Evolutionary conservation across 2,797 vertebrate genomes (phyloP).

Genomic region (Hoplostethus mediterraneus): DNA sequence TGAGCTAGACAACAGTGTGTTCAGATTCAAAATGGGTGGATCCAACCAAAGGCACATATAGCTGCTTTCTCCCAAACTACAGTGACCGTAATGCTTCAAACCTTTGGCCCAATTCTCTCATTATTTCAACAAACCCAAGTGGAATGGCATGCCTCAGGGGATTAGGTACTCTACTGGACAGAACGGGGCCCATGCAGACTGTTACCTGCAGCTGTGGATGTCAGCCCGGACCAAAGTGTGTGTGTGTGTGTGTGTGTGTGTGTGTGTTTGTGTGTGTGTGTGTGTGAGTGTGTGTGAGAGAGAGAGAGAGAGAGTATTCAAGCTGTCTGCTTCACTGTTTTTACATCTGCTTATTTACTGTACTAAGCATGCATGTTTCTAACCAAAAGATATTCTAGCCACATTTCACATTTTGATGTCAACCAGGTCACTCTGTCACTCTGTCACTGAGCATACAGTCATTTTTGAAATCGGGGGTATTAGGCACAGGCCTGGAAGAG

Average conservation of each 20-base stretch:
- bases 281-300: not conserved
- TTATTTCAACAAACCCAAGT: conserved; percentile 55
- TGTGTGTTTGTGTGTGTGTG: not conserved
- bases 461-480: conserved; percentile 50
- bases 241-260: not conserved
- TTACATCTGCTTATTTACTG: not conserved
- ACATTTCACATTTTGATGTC: not conserved
- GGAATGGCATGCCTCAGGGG: conserved; percentile 72
- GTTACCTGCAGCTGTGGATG: not conserved
- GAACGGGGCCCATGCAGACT: conserved; percentile 16
- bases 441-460: conserved; percentile 33
- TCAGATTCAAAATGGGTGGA: not conserved
- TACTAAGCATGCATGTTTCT: not conserved
- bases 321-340: not conserved
- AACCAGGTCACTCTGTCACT: conserved; percentile 9
- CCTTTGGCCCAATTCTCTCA: conserved; percentile 79
- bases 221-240: not conserved
- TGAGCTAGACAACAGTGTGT: conserved; percentile 2
- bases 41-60: conserved; percentile 5
- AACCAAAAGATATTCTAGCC: conserved; percentile 4
- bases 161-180: conserved; percentile 70
- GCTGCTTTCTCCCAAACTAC: conserved; percentile 36
- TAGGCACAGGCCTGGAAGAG: conserved; percentile 62
- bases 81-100: conserved; percentile 43
- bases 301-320: not conserved